A percentile compares a stretch with the other conserved stretches of the same genome.
phyloP scores from a whole-genome alignment of 2,113 vertebrate genomes.

The Eidolon helvum region DNA sequence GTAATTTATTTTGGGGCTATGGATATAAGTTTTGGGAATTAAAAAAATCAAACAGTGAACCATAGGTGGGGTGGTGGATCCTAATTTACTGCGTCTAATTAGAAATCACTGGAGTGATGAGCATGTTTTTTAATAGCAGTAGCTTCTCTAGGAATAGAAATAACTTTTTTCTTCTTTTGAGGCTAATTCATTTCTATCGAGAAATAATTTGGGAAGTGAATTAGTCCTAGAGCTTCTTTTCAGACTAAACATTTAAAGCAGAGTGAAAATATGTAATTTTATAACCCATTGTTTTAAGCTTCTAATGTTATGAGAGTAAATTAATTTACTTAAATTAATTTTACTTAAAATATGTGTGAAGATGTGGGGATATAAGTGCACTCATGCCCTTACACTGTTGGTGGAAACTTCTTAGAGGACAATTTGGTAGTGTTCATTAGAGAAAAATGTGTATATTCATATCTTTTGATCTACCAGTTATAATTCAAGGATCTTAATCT shows the following conservation, averaged over 20 bases:
- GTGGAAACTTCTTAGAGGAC: not conserved
- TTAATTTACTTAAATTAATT: slow-evolving; percentile 45
- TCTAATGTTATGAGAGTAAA: slow-evolving; percentile 42
- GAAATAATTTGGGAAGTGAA: slow-evolving; percentile 48
- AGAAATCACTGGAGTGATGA: not conserved
- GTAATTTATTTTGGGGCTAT: slow-evolving; percentile 26
- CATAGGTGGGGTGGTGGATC: not conserved
- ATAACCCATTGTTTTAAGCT: slow-evolving; percentile 38
- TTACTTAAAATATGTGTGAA: slow-evolving; percentile 23
- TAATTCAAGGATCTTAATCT: slow-evolving; percentile 32
- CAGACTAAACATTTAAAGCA: slow-evolving; percentile 37
- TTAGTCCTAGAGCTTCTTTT: slow-evolving; percentile 7
- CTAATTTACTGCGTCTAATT: not conserved
- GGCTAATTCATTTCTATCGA: slow-evolving; percentile 35
- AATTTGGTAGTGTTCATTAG: not conserved
- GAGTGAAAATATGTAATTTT: slow-evolving; percentile 38
- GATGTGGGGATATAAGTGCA: not conserved
- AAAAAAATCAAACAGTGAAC: not conserved
- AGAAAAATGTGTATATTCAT: slow-evolving; percentile 1
- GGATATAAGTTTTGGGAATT: not conserved
- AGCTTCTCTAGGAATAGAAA: not conserved
- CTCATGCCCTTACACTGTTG: not conserved
- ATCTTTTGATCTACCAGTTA: slow-evolving; percentile 9
- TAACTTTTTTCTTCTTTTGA: slow-evolving; percentile 31
- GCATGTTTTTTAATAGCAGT: slow-evolving; percentile 28